A percentile compares a stretch with the other conserved stretches of the same genome.
Evolutionary conservation across 1,140 invertebrate species (phyloP).

Genomic region (Lucilia sericata): DNA sequence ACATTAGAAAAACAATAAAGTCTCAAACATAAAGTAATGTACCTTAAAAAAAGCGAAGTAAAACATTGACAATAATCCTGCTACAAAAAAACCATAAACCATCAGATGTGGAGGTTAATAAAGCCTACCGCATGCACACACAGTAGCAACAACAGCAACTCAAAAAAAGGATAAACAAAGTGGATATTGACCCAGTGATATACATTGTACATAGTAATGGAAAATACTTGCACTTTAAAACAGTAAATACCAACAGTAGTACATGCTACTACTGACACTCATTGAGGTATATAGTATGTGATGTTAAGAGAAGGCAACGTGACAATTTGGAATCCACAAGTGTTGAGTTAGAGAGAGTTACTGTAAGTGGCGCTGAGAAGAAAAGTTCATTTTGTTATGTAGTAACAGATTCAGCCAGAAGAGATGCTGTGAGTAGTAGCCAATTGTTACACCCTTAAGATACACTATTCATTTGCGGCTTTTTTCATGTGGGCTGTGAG

Average conservation of each 20-base stretch:
- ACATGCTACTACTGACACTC: conserved; percentile 18
- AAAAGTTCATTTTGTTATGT: too few species aligned
- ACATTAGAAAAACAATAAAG: too few species aligned
- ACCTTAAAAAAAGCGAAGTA: neutral
- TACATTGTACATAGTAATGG: conserved; percentile 50
- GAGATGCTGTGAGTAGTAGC: neutral
- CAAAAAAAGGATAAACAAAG: conserved; percentile 46
- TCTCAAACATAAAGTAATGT: too few species aligned
- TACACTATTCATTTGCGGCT: conserved; percentile 39
- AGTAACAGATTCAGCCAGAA: neutral
- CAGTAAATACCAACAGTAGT: neutral
- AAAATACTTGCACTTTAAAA: conserved; percentile 21
- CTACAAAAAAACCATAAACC: neutral
- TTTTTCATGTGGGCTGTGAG: neutral
- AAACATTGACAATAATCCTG: neutral
- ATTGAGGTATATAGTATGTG: neutral
- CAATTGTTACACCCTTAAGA: neutral
- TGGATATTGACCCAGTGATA: conserved; percentile 63
- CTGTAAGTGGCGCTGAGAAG: neutral
- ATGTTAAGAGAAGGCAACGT: neutral
- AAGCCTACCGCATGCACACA: neutral
- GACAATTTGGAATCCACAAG: conserved; percentile 12
- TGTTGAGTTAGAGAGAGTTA: conserved; percentile 14
- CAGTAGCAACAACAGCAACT: neutral
- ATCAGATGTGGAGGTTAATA: neutral